These are phyloP conservation scores for Tiphia femorata DNA, from an alignment of 2,888 invertebrate species.

Conservation along the genomic window DNA sequence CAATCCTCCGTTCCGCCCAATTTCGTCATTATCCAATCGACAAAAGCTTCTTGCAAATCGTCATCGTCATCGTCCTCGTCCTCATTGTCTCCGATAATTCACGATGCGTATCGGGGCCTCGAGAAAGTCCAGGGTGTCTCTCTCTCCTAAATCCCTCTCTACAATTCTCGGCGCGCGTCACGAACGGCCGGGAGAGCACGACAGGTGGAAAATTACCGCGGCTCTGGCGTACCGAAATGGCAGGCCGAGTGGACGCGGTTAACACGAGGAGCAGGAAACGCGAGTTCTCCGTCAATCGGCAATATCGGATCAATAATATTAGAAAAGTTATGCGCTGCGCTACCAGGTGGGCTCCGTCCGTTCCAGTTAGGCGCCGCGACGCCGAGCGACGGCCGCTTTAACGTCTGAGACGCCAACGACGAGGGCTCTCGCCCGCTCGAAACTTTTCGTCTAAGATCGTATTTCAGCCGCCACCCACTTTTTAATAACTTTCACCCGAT, in stretches of 20 bases:
- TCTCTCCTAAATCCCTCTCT: not conserved
- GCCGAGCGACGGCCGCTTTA: not conserved
- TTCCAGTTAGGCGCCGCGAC: not conserved
- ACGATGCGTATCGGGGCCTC: slow-evolving; percentile 21
- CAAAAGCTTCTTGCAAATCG: no score
- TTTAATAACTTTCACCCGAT: slow-evolving; percentile 47
- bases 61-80: not conserved
- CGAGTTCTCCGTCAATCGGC: not conserved
- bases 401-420: no score
- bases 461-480: slow-evolving; percentile 29
- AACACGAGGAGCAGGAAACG: no score
- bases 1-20: no score
- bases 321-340: not conserved
- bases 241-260: no score
- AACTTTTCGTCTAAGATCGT: slow-evolving; percentile 28
- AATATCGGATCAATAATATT: not conserved
- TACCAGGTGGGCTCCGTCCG: not conserved
- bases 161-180: not conserved
- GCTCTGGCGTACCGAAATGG: no score
- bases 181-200: no score
- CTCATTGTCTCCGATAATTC: not conserved
- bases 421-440: no score
- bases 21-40: no score
- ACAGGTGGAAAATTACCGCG: no score
- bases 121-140: slow-evolving; percentile 21